phyloP scores from a whole-genome alignment of 2,888 invertebrate species.

The Chloroclysta siterata region DNA sequence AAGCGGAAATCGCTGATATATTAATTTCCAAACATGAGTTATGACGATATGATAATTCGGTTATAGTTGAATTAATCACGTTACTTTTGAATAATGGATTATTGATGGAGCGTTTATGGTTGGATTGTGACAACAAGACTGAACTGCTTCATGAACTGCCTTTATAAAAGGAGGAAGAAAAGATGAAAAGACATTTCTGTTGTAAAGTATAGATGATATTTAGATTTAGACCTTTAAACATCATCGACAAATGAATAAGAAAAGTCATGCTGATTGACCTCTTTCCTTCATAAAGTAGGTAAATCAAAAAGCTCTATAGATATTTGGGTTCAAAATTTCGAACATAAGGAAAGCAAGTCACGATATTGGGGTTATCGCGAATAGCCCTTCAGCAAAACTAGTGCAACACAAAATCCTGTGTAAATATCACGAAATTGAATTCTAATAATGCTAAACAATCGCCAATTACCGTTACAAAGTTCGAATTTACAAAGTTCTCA shows the following conservation, averaged over 20 bases:
- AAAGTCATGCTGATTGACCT: too few relatives aligned
- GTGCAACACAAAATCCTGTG: conserved; percentile 37
- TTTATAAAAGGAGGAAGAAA: not conserved
- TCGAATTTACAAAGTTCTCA: conserved; percentile 61
- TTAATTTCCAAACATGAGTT: conserved; percentile 40
- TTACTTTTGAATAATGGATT: conserved; percentile 30
- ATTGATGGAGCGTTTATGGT: conserved; percentile 17
- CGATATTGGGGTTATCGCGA: conserved; percentile 30
- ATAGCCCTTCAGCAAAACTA: conserved; percentile 31
- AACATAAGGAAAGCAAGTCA: conserved; percentile 20
- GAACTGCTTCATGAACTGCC: conserved; percentile 6
- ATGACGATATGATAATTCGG: conserved; percentile 38
- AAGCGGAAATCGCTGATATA: conserved; percentile 38
- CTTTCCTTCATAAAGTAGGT: too few relatives aligned
- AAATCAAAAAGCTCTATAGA: not conserved
- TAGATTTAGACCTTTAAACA: too few relatives aligned
- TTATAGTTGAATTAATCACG: conserved; percentile 40
- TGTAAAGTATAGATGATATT: too few relatives aligned
- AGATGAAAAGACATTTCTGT: not conserved
- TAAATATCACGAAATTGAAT: conserved; percentile 64
- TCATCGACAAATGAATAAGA: too few relatives aligned
- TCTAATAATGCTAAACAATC: conserved; percentile 63
- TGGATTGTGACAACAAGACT: conserved; percentile 22
- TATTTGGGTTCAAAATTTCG: not conserved
- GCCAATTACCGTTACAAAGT: conserved; percentile 68